Evolutionary conservation across 1,140 invertebrate genomes (phyloP).

Genomic region (Neotoxoptera formosana): DNA sequence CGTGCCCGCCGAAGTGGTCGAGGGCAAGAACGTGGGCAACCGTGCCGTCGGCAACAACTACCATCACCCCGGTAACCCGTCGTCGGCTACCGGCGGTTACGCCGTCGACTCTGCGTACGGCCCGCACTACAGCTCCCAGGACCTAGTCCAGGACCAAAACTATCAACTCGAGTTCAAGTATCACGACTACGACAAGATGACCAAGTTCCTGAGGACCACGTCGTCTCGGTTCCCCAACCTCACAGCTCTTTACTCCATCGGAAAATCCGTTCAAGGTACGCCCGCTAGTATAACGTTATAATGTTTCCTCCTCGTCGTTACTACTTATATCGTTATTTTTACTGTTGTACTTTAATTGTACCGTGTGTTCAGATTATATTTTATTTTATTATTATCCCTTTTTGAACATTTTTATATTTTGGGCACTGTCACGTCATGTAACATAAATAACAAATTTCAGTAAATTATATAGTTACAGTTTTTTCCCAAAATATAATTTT

Average conservation of each 20-base stretch:
- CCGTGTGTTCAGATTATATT: too few species aligned
- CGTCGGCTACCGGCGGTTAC: neutral
- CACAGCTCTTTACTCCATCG: slow-evolving; percentile 89
- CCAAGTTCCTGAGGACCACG: slow-evolving; percentile 79
- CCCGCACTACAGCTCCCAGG: slow-evolving; percentile 39
- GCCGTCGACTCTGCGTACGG: slow-evolving; percentile 7
- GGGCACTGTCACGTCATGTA: too few species aligned
- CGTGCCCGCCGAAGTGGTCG: neutral
- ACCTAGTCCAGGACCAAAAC: slow-evolving; percentile 55
- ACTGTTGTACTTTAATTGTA: too few species aligned
- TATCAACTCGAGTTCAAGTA: slow-evolving; percentile 78
- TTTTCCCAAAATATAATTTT: too few species aligned
- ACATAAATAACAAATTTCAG: too few species aligned
- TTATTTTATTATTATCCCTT: too few species aligned
- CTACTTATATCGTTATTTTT: too few species aligned
- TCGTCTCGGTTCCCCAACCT: slow-evolving; percentile 82
- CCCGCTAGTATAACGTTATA: neutral
- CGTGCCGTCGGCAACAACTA: neutral
- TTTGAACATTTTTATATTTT: too few species aligned
- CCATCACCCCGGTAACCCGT: neutral
- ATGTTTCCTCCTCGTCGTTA: neutral
- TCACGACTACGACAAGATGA: slow-evolving; percentile 89
- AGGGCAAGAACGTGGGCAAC: slow-evolving; percentile 45
- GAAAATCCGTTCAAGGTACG: slow-evolving; percentile 88
- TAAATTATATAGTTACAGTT: too few species aligned